These are phyloP conservation scores for Bolinopsis microptera DNA, from an alignment of 37 sponge, comb jelly and placozoan genomes.

Conservation along the genomic window DNA sequence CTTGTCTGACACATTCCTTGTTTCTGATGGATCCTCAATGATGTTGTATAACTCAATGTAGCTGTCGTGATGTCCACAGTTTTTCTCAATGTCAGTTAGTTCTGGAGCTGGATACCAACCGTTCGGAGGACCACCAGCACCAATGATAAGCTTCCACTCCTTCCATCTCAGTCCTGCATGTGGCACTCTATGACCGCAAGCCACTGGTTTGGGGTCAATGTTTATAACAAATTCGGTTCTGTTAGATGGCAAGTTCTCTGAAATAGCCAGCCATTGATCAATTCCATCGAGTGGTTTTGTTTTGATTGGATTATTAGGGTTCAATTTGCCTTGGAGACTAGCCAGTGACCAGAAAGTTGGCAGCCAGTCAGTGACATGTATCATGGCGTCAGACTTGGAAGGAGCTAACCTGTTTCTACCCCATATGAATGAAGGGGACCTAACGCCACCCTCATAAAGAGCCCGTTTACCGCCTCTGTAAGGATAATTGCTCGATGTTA, in stretches of 20 bases:
- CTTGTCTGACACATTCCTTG: neutral
- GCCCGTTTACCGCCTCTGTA: constrained; percentile 9
- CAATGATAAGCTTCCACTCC: constrained; percentile 42
- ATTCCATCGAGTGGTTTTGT: constrained; percentile 1
- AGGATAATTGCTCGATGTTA: constrained; percentile 49
- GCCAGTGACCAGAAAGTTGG: constrained; percentile 44
- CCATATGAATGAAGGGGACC: constrained; percentile 26
- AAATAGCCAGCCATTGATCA: constrained; percentile 31
- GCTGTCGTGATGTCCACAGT: neutral
- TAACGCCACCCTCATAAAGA: constrained; percentile 50
- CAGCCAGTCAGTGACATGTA: constrained; percentile 59
- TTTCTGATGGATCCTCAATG: constrained; percentile 12
- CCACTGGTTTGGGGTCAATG: constrained; percentile 57
- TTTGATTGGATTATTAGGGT: constrained; percentile 18
- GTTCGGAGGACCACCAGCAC: constrained; percentile 2
- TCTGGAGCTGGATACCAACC: constrained; percentile 37
- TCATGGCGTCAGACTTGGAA: neutral
- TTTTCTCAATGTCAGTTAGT: neutral
- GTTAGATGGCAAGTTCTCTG: constrained; percentile 3
- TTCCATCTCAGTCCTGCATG: constrained; percentile 18
- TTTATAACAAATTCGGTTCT: constrained; percentile 29
- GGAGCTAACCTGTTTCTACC: neutral
- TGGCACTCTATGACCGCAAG: constrained; percentile 15
- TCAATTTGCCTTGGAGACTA: neutral
- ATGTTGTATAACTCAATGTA: constrained; percentile 53